Percentiles rank a stretch among this genome's conserved stretches.
Conservation (phyloP, 1,140 invertebrate species). For the Lasaia peninsularis region DNA sequence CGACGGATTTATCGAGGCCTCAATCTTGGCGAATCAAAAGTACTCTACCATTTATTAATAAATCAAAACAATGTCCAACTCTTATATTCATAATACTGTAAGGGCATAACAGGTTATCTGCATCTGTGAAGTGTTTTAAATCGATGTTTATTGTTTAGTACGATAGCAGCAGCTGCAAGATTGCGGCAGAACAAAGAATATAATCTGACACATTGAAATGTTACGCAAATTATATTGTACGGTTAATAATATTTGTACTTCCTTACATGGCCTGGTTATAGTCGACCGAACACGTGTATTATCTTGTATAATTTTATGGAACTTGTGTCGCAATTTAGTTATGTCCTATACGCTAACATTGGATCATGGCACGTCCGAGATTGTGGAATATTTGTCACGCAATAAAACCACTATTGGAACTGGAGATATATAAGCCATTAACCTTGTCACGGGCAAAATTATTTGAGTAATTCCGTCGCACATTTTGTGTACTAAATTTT, state of each 20-base stretch:
- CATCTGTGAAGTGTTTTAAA: slow-evolving; percentile 60
- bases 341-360: slow-evolving; percentile 25
- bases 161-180: slow-evolving; percentile 65
- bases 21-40: too few relatives aligned
- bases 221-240: slow-evolving; percentile 48
- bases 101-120: slow-evolving; percentile 53
- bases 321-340: slow-evolving; percentile 46
- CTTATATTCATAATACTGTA: too few relatives aligned
- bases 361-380: slow-evolving; percentile 21
- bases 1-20: too few relatives aligned
- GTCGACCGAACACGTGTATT: slow-evolving; percentile 40
- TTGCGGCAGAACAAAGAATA: slow-evolving; percentile 62
- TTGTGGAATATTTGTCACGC: neutral
- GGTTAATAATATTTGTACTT: slow-evolving; percentile 35
- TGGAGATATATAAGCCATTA: neutral
- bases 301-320: slow-evolving; percentile 52
- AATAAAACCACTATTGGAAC: slow-evolving; percentile 3
- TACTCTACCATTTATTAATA: too few relatives aligned
- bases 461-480: neutral
- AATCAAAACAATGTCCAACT: too few relatives aligned
- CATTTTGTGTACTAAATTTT: too few relatives aligned
- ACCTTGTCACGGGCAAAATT: neutral
- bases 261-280: slow-evolving; percentile 41
- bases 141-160: slow-evolving; percentile 57
- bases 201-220: slow-evolving; percentile 50